A percentile compares a stretch with the other conserved stretches of the same genome.
These are phyloP conservation scores for Eretmocerus hayati DNA, from an alignment of 2,888 invertebrate species.

Conservation along the genomic window DNA sequence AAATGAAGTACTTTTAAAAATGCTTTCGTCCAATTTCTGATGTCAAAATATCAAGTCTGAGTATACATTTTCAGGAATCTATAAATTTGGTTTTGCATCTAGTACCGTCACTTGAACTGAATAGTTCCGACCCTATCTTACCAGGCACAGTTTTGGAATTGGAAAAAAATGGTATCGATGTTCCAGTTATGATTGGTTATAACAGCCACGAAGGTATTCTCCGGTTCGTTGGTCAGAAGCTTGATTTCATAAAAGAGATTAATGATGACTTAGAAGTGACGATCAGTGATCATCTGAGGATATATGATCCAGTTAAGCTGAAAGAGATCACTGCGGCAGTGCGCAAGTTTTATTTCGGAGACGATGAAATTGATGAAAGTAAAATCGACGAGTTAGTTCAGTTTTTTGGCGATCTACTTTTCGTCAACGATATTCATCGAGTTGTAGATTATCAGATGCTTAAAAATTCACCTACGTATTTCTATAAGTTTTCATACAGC, in stretches of 20 bases:
- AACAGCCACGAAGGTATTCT: constrained; percentile 50
- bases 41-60: neutral
- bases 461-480: constrained; percentile 47
- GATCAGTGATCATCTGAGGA: constrained; percentile 43
- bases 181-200: constrained; percentile 51
- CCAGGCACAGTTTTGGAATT: constrained; percentile 40
- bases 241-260: constrained; percentile 10
- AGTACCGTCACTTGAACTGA: constrained; percentile 23
- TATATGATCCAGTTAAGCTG: constrained; percentile 30
- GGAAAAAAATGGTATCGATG: constrained; percentile 39
- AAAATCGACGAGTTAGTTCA: constrained; percentile 48
- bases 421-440: constrained; percentile 47
- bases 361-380: constrained; percentile 35
- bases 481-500: constrained; percentile 55
- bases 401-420: constrained; percentile 51
- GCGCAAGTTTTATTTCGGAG: constrained; percentile 50
- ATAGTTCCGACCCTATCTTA: constrained; percentile 23
- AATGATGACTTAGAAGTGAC: constrained; percentile 40
- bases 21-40: neutral
- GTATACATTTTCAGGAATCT: constrained; percentile 13
- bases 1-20: neutral
- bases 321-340: constrained; percentile 39
- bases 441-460: constrained; percentile 44
- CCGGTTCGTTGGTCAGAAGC: neutral
- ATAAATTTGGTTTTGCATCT: constrained; percentile 8